Evolutionary conservation across 2,888 invertebrate genomes (phyloP), one percentile per base, ranked within the genome.

Genomic region (Gymnosoma rotundatum): DNA sequence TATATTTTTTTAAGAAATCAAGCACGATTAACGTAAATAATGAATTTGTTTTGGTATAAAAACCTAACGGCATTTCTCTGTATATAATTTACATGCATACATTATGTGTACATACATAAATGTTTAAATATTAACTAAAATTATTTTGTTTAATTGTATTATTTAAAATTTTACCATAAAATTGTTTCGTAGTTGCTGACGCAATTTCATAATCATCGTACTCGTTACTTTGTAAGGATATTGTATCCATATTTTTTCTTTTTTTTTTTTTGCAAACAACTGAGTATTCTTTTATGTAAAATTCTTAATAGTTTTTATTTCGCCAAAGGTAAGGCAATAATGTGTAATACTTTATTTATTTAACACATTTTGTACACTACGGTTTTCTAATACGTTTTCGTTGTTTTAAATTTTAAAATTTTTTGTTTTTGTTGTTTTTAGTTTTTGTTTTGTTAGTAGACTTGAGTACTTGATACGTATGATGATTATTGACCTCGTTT

Each of bases 141-240:
- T 4, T n/a, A 38, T 61, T 38, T 14, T 10, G 3, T 61, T 20
- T 38, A 32, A 38, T 48, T 0, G 2, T 16, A 18, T 60, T 8
- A 10, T 16, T 66, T 50, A 9, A 48, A 38, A 7, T 42, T 66
- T 85, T 86, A 86, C 86, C 86, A 72, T 61, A 70, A 75, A 86
- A 78, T 58, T 86, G 83, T 58, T 73, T 52, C 58, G 79, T 54
- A 70, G 78, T 75, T 64, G 45, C 45, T 38, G 69, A 60, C 25
- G 48, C 60, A 45, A 48, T 50, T 25, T 75, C 66, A 66, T 81
- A 85, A n/a, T 84, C 85, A 38, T 54, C 75, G 7, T 80, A 86
- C 78, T 86, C 78, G 25, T 72, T 50, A 73, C 85, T 86, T 50
- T 80, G 67, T 69, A 86, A 80, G 38, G 84, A 86, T 69, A 86